Percentiles rank a stretch among this genome's conserved stretches.
phyloP scores from a whole-genome alignment of 2,113 vertebrate species.

The Anoplopoma fimbria region DNA sequence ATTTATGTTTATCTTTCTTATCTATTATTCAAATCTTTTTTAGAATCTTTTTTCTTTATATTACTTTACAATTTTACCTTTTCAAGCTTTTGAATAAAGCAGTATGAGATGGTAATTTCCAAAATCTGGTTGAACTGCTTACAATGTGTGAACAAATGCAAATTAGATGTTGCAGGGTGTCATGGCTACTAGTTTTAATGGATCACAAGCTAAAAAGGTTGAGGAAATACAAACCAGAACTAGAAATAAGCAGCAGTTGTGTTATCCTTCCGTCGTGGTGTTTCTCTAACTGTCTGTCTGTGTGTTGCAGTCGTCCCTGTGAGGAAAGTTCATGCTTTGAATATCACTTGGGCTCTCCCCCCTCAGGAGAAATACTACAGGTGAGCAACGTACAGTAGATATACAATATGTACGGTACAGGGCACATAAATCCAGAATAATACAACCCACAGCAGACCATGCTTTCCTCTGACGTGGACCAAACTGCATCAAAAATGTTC shows the following conservation, averaged over 20 bases:
- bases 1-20: no score
- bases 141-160: not conserved
- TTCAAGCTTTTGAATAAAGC: not conserved
- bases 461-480: not conserved
- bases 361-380: constrained; percentile 93
- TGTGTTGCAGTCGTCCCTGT: constrained; percentile 91
- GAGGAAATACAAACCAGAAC: not conserved
- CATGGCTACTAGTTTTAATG: not conserved
- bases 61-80: not conserved
- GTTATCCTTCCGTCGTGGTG: not conserved
- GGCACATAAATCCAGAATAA: not conserved
- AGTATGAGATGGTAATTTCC: not conserved
- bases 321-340: constrained; percentile 92
- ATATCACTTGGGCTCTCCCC: constrained; percentile 95
- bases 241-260: not conserved
- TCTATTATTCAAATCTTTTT: not conserved
- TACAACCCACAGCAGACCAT: not conserved
- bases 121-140: not conserved
- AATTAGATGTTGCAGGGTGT: not conserved
- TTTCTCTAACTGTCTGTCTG: constrained; percentile 13
- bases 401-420: no score
- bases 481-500: constrained; percentile 19
- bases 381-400: constrained; percentile 73
- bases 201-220: not conserved
- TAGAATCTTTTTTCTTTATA: not conserved